These are phyloP conservation scores for Xestobium rufovillosum DNA, from an alignment of 2,888 invertebrate species.

Conservation along the genomic window DNA sequence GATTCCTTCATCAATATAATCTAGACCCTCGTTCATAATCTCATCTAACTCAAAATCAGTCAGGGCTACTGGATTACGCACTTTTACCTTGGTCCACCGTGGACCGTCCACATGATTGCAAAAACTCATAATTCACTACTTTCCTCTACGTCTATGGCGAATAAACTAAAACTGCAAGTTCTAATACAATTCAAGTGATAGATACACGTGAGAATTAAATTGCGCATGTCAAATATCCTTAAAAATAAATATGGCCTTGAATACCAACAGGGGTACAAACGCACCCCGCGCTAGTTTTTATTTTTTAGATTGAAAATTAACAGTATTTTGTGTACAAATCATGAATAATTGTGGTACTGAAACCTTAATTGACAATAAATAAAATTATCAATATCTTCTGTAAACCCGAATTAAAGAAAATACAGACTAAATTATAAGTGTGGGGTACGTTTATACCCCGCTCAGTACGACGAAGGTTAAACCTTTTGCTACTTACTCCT, in stretches of 20 bases:
- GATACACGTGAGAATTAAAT: too few species aligned
- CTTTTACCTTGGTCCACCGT: background rate
- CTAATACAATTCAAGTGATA: background rate
- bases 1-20: background rate
- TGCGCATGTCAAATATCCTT: too few species aligned
- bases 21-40: background rate
- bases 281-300: background rate
- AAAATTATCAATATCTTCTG: background rate
- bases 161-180: background rate
- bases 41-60: background rate
- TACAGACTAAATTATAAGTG: background rate
- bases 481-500: too few species aligned
- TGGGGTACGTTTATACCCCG: conserved; percentile 3
- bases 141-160: too few species aligned
- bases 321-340: background rate
- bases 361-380: conserved; percentile 2
- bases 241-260: too few species aligned
- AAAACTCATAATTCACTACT: too few species aligned
- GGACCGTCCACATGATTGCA: background rate
- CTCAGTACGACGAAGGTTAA: conserved; percentile 2
- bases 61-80: background rate
- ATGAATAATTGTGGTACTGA: background rate
- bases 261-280: too few species aligned
- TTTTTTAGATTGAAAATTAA: background rate
- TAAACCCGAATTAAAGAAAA: background rate